Percentiles rank a stretch among this genome's conserved stretches.
Conservation (phyloP, 2,113 vertebrate species). For the Cryptotis parvus region DNA sequence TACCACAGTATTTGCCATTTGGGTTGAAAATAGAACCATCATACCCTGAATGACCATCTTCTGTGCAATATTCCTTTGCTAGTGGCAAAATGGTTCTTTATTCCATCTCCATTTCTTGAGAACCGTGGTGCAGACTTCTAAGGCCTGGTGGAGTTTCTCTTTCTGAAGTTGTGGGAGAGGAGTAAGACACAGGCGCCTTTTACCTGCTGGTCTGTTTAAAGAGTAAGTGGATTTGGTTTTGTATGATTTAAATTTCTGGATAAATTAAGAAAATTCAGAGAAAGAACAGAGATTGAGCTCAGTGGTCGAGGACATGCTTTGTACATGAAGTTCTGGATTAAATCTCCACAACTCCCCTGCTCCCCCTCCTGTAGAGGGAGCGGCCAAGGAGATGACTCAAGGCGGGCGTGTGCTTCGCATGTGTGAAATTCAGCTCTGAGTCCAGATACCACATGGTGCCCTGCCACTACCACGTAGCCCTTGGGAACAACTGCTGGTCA, state of each 20-base stretch:
- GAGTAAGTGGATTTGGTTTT: background rate
- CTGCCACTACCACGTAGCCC: too few relatives aligned
- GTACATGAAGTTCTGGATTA: too few relatives aligned
- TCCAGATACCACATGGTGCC: too few relatives aligned
- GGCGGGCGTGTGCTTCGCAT: too few relatives aligned
- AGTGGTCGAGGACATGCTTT: background rate
- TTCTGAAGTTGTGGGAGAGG: background rate
- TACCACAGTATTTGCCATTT: background rate
- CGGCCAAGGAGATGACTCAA: too few relatives aligned
- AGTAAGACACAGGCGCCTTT: background rate
- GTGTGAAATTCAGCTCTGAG: too few relatives aligned
- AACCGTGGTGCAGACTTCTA: background rate
- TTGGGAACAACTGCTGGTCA: too few relatives aligned
- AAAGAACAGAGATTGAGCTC: too few relatives aligned
- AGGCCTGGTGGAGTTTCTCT: background rate
- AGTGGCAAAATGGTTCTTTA: background rate
- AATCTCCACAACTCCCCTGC: too few relatives aligned
- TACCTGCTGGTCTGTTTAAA: slow-evolving; percentile 16
- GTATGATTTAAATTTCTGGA: background rate
- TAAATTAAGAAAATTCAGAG: slow-evolving; percentile 7
- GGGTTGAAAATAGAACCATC: background rate
- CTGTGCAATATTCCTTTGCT: background rate
- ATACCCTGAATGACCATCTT: background rate
- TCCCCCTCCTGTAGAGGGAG: too few relatives aligned
- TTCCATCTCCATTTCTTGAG: background rate